A percentile compares a stretch with the other conserved stretches of the same genome.
These are phyloP conservation scores for Psix sp. DNA, from an alignment of 1,140 invertebrate genomes.

Conservation along the genomic window DNA sequence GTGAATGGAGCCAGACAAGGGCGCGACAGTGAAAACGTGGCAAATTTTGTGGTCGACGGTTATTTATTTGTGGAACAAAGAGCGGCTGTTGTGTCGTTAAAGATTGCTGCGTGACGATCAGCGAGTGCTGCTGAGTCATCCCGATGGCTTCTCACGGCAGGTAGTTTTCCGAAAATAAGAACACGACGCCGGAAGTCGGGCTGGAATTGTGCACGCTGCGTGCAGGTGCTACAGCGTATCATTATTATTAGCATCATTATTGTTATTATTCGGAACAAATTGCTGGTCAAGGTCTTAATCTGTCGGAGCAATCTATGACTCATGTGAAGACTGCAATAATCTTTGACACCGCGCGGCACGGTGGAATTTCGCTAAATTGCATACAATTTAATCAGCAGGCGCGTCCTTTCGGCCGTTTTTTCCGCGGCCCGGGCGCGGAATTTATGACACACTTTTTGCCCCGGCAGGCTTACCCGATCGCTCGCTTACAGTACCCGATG, in stretches of 20 bases:
- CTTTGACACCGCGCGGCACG: slow-evolving; percentile 20
- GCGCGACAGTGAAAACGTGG: slow-evolving; percentile 2
- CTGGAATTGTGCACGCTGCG: slow-evolving; percentile 57
- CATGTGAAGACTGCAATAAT: slow-evolving; percentile 38
- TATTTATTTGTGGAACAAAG: not conserved
- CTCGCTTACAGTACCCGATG: no score
- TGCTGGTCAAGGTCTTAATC: slow-evolving; percentile 58
- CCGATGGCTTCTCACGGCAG: slow-evolving; percentile 41
- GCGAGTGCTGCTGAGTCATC: slow-evolving; percentile 44
- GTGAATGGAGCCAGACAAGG: no score
- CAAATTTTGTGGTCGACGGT: no score
- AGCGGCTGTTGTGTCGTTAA: slow-evolving; percentile 34
- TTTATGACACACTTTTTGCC: slow-evolving; percentile 1
- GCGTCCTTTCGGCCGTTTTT: slow-evolving; percentile 4
- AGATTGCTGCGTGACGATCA: slow-evolving; percentile 41
- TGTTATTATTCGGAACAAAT: slow-evolving; percentile 64
- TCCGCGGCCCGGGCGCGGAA: not conserved
- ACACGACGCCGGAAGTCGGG: slow-evolving; percentile 48
- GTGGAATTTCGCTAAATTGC: slow-evolving; percentile 10
- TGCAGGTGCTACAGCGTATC: slow-evolving; percentile 60
- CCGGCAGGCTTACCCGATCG: not conserved
- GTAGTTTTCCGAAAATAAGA: slow-evolving; percentile 57
- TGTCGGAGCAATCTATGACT: slow-evolving; percentile 50
- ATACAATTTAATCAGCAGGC: slow-evolving; percentile 43
- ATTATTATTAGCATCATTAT: slow-evolving; percentile 51